phyloP scores from a whole-genome alignment of 2,888 invertebrate species.

The Philonicus albiceps region DNA sequence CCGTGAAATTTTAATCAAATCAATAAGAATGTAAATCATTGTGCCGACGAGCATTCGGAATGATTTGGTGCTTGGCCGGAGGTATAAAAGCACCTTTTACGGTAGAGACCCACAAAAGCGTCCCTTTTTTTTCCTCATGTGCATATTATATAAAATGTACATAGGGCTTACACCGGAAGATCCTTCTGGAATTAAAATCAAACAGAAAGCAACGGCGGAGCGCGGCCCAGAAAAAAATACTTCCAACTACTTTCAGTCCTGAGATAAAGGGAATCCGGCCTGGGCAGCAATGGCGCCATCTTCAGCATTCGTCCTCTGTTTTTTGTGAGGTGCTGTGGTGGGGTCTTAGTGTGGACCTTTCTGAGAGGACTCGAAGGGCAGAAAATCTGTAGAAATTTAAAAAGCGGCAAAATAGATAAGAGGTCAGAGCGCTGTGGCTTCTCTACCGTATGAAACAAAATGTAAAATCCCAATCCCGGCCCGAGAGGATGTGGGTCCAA shows the following conservation, averaged over 20 bases:
- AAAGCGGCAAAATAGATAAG: background rate
- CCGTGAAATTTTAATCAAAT: background rate
- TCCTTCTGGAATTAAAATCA: slow-evolving; percentile 22
- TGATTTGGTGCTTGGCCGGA: background rate
- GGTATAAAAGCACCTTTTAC: background rate
- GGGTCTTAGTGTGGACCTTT: background rate
- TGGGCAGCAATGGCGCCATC: background rate
- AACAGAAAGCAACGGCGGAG: background rate
- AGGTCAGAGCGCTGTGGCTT: background rate
- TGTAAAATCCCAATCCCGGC: background rate
- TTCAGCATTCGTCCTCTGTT: background rate
- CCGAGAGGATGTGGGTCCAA: slow-evolving; percentile 5
- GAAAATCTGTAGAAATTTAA: slow-evolving; percentile 6
- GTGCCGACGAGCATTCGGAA: background rate
- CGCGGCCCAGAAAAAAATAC: background rate
- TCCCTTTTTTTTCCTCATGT: slow-evolving; percentile 1
- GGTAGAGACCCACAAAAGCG: background rate
- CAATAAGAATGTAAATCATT: background rate
- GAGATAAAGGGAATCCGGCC: background rate
- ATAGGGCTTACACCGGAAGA: background rate
- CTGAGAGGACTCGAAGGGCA: background rate
- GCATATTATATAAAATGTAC: slow-evolving; percentile 12
- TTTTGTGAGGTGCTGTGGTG: background rate
- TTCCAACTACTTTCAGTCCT: background rate
- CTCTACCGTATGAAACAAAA: background rate